These are phyloP conservation scores for Platynereis dumerilii DNA, from an alignment of 2,888 invertebrate species.

Conservation along the genomic window DNA sequence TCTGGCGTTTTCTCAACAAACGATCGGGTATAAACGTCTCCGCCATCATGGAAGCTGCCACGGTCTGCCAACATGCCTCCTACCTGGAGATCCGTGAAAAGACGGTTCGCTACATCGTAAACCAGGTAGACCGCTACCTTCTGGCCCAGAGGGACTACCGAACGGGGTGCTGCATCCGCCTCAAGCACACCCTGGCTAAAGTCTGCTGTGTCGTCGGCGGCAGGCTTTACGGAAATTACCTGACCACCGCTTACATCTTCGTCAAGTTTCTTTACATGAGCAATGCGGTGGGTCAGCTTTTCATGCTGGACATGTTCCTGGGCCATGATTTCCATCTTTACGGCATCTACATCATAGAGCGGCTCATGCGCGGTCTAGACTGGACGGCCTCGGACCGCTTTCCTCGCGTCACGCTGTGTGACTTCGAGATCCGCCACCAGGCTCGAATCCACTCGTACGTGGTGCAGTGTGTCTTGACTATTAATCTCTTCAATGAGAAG, in stretches of 20 bases:
- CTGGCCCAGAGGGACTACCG: constrained; percentile 63
- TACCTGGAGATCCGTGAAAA: constrained; percentile 43
- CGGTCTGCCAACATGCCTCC: constrained; percentile 40
- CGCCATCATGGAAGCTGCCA: constrained; percentile 41
- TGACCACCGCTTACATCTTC: constrained; percentile 65
- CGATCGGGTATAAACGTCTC: constrained; percentile 42
- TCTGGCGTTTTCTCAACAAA: constrained; percentile 41
- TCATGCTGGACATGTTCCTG: constrained; percentile 65
- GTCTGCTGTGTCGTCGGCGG: constrained; percentile 62
- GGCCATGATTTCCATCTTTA: constrained; percentile 63
- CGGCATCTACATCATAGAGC: constrained; percentile 65
- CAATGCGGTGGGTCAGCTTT: constrained; percentile 65
- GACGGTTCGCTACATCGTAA: constrained; percentile 64
- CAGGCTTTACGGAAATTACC: constrained; percentile 64
- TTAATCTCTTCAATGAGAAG: constrained; percentile 49
- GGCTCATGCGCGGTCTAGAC: constrained; percentile 60
- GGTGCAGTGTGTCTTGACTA: constrained; percentile 47
- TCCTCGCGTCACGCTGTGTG: constrained; percentile 62
- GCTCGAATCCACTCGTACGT: constrained; percentile 43
- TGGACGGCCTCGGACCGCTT: constrained; percentile 60
- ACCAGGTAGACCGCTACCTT: constrained; percentile 65
- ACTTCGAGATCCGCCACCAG: constrained; percentile 56
- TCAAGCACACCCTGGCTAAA: constrained; percentile 60
- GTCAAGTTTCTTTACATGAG: constrained; percentile 64
- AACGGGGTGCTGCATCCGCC: constrained; percentile 58